Evolutionary conservation across 2,797 vertebrate species (phyloP).

Genomic region (Emydoidea blandingii): DNA sequence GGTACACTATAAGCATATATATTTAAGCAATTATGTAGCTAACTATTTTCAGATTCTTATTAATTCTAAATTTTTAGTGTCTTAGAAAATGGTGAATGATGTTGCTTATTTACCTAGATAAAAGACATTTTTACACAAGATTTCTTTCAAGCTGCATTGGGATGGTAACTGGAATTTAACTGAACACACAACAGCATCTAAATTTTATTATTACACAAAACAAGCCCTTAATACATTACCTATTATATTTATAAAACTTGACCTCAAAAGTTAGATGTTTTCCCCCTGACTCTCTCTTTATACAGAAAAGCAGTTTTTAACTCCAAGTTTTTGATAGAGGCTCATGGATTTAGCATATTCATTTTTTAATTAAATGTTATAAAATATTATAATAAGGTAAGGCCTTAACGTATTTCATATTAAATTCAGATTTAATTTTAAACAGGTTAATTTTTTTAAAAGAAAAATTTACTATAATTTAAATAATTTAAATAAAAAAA

Average conservation of each 20-base stretch:
- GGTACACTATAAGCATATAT: neutral
- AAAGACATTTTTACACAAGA: neutral
- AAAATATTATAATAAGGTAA: neutral
- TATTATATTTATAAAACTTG: neutral
- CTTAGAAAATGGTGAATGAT: neutral
- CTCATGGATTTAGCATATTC: neutral
- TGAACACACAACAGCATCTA: neutral
- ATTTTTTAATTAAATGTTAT: neutral
- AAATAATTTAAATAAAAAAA: neutral
- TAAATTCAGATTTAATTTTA: neutral
- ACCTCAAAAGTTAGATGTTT: neutral
- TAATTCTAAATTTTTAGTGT: neutral
- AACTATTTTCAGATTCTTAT: neutral
- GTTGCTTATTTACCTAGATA: neutral
- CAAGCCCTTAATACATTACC: neutral
- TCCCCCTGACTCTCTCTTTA: no score
- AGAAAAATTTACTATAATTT: neutral
- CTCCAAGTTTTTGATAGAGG: neutral
- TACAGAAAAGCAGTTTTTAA: neutral
- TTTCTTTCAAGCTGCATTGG: neutral
- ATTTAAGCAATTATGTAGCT: neutral
- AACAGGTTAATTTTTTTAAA: neutral
- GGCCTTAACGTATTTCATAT: neutral
- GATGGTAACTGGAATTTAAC: neutral
- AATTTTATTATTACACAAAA: neutral